phyloP scores from a whole-genome alignment of 2,113 vertebrate species.

The Cnemophilus loriae region DNA sequence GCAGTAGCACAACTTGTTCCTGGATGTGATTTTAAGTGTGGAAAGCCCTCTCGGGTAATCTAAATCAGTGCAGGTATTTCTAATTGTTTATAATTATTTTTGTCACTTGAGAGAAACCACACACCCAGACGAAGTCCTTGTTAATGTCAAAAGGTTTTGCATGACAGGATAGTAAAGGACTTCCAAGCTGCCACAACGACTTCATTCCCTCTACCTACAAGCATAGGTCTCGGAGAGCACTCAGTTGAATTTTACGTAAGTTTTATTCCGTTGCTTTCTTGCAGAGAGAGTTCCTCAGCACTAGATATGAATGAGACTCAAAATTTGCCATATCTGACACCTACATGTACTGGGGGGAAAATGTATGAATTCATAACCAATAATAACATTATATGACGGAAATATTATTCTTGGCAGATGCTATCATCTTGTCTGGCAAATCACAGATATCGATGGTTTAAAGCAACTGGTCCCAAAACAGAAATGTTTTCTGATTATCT shows the following conservation, averaged over 20 bases:
- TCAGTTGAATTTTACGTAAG: background rate
- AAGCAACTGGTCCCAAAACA: background rate
- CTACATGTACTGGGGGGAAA: fast-evolving
- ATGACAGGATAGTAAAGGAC: background rate
- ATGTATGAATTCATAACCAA: background rate
- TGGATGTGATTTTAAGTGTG: background rate
- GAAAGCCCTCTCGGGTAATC: background rate
- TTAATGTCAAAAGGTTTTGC: background rate
- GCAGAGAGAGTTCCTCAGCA: background rate
- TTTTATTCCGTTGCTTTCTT: background rate
- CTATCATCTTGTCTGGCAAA: background rate
- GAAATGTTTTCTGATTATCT: background rate
- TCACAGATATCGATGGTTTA: background rate
- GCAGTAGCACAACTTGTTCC: background rate
- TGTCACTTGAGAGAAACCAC: background rate
- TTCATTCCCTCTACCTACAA: background rate
- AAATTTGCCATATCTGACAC: background rate
- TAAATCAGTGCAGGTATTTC: background rate
- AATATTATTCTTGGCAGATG: background rate
- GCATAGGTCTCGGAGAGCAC: background rate
- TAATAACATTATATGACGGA: background rate
- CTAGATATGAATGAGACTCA: background rate
- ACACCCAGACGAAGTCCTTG: background rate
- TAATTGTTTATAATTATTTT: background rate
- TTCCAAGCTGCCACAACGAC: background rate